Evolutionary conservation across 2,113 vertebrate species (phyloP), one percentile per base, ranked within the genome.

Genomic region (Cardinalis cardinalis): DNA sequence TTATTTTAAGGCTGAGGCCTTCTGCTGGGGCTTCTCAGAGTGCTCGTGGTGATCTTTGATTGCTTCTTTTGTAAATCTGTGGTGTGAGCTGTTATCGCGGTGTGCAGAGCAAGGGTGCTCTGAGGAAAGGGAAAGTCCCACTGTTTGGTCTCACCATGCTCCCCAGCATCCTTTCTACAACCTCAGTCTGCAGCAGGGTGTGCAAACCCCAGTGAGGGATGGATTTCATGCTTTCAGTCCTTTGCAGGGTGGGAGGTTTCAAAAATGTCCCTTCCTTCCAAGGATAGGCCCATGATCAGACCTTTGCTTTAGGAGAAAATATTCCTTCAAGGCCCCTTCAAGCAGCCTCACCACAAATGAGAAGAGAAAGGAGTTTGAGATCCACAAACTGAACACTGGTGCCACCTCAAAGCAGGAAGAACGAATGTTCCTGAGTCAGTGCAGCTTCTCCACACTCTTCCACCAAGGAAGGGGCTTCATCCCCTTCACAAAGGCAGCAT

Each of bases 1-100:
- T 96, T 96, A 97, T 96, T 95, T 96, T 94, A 96, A 79, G 84
- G 90, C 61, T 84, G 80, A 90, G 78, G 85, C 87, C 85, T 94
- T 90, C 56, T 82, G 84, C 43, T 85, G 52, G 89, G 59, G 51
- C 51, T 94, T 95, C 83, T 91, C 53, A 20, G 80, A 69, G 87
- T 41, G 46, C 84, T 95, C 86, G 24, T 36, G 71, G 79, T 91
- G 94, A 93, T 94, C 84, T 91, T 91, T 91, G 85, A 74, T 90
- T 88, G 92, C 59, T 88, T 79, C 70, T 93, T 87, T 88, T 81
- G 82, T 85, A 74, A 85, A 80, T 83, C 70, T 83, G 82, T 4
- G 6, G 64, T n/a, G 31, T 83, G 91, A 93, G 70, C 43, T 2
- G 8, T 85, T 91, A 83, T 51, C 20, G 0, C 0, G 0, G 32